A percentile compares a stretch with the other conserved stretches of the same genome.
Evolutionary conservation across 2,888 invertebrate species (phyloP).

Genomic region (Electrophaes corylata): DNA sequence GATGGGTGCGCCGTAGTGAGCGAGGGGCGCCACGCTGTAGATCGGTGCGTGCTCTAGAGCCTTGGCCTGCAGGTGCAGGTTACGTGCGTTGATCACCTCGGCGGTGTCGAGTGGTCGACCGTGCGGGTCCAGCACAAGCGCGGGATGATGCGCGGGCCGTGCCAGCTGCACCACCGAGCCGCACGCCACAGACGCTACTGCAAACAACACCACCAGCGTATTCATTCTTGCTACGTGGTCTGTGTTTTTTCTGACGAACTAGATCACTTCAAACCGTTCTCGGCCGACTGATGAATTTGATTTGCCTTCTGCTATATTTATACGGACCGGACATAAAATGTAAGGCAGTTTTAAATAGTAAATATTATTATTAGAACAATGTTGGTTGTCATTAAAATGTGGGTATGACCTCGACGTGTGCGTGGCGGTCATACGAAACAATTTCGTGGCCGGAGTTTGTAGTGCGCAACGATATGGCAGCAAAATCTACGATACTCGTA

Average conservation of each 20-base stretch:
- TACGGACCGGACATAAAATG: constrained; percentile 72
- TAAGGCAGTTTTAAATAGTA: constrained; percentile 54
- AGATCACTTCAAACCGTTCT: constrained; percentile 71
- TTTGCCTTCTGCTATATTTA: constrained; percentile 60
- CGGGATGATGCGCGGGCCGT: constrained; percentile 75
- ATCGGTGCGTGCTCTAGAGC: constrained; percentile 65
- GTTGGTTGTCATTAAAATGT: constrained; percentile 75
- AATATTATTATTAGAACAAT: constrained; percentile 70
- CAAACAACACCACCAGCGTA: constrained; percentile 86
- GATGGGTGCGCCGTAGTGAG: constrained; percentile 45
- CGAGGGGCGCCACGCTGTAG: constrained; percentile 47
- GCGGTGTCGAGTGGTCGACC: constrained; percentile 80
- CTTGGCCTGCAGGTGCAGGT: constrained; percentile 77
- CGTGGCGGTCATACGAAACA: constrained; percentile 69
- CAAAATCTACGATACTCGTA: neutral
- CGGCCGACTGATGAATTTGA: constrained; percentile 66
- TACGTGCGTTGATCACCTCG: constrained; percentile 77
- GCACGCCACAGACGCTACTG: constrained; percentile 84
- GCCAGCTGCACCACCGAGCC: constrained; percentile 78
- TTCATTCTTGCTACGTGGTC: constrained; percentile 62
- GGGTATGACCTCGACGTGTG: constrained; percentile 66
- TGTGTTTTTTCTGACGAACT: constrained; percentile 58
- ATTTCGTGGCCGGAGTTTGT: constrained; percentile 73
- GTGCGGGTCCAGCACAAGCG: constrained; percentile 74
- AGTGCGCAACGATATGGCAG: constrained; percentile 66